Conservation (phyloP, 2,113 vertebrate species). For the Rhea americana region DNA sequence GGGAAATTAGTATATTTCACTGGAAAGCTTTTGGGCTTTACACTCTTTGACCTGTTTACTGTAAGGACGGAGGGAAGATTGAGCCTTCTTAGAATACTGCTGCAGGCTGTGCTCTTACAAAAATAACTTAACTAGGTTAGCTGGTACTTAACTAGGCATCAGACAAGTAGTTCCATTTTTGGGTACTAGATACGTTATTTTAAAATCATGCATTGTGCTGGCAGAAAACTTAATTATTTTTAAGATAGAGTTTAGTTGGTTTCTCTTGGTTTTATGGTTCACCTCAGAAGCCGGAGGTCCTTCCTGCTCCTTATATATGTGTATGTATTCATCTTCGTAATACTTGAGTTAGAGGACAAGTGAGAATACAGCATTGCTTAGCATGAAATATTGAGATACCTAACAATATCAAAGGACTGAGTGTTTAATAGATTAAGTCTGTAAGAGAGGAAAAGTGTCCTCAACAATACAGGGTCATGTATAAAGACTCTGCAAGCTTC, state of each 20-base stretch:
- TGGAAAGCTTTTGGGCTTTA: background rate
- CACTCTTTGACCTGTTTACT: background rate
- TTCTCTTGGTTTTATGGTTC: background rate
- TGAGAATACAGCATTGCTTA: background rate
- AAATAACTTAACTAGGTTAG: slow-evolving; percentile 26
- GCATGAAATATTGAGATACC: background rate
- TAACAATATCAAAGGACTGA: background rate
- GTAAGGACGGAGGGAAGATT: background rate
- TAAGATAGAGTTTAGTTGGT: background rate
- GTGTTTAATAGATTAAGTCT: background rate
- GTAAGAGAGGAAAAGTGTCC: background rate
- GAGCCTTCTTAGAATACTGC: background rate
- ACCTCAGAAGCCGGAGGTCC: background rate
- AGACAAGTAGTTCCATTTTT: background rate
- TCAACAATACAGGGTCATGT: background rate
- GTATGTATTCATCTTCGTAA: background rate
- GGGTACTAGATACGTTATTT: background rate
- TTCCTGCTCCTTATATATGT: background rate
- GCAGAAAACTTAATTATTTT: background rate
- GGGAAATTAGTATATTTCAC: background rate
- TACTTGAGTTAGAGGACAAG: background rate
- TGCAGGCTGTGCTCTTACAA: slow-evolving; percentile 12
- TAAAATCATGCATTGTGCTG: background rate
- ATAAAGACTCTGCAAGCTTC: background rate
- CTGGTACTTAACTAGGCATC: slow-evolving; percentile 1